Conservation (phyloP, 2,888 invertebrate species). For the Andrena bicolor region DNA sequence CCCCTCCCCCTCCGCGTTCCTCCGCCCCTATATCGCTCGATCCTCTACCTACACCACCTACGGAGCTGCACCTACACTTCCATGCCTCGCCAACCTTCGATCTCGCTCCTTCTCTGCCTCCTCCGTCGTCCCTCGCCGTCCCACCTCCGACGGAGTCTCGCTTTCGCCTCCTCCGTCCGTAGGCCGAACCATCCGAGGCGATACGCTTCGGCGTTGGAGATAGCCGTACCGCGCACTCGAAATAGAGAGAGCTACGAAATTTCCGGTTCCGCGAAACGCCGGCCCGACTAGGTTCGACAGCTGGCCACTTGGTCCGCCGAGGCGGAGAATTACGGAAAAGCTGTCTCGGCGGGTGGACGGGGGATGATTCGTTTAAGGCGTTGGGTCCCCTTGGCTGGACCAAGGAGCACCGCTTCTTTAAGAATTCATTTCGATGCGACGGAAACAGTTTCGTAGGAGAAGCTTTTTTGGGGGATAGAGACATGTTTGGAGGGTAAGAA, state of each 20-base stretch:
- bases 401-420: too few relatives aligned
- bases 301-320: background rate
- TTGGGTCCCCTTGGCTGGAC: too few relatives aligned
- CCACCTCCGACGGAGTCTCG: constrained; percentile 32
- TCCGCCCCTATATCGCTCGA: constrained; percentile 54
- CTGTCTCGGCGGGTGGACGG: background rate
- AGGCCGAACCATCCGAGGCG: constrained; percentile 35
- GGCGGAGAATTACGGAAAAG: background rate
- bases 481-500: too few relatives aligned
- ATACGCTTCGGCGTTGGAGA: constrained; percentile 48
- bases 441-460: too few relatives aligned
- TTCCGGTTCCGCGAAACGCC: constrained; percentile 68
- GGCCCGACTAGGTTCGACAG: constrained; percentile 7
- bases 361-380: background rate
- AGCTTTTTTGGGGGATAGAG: too few relatives aligned
- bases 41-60: constrained; percentile 70
- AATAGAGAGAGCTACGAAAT: constrained; percentile 72
- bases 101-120: constrained; percentile 32
- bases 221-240: constrained; percentile 54
- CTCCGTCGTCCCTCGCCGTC: constrained; percentile 22
- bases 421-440: too few relatives aligned
- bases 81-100: constrained; percentile 49
- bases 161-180: constrained; percentile 49
- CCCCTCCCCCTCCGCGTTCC: constrained; percentile 20
- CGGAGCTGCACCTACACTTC: constrained; percentile 61